These are phyloP conservation scores for Rhagologus leucostigma DNA, from an alignment of 2,113 vertebrate genomes.

Conservation along the genomic window DNA sequence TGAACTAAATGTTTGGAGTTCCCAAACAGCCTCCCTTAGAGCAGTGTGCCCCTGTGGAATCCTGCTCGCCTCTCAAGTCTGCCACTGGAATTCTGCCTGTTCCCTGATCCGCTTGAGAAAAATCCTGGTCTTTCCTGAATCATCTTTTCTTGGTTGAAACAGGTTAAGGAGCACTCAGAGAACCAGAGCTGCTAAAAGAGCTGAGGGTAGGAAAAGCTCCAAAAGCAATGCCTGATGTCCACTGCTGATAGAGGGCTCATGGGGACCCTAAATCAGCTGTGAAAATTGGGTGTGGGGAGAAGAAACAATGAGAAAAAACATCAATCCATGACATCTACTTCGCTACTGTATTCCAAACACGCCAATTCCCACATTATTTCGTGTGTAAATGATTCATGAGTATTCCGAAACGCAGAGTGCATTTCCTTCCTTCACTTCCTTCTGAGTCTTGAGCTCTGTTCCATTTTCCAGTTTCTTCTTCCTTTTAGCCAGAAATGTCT, in stretches of 20 bases:
- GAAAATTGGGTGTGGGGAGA: not conserved
- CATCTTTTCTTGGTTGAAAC: not conserved
- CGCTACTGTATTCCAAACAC: not conserved
- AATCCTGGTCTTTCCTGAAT: not conserved
- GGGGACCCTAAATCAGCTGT: not conserved
- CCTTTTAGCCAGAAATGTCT: not conserved
- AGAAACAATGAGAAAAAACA: not conserved
- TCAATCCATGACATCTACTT: not conserved
- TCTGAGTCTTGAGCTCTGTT: not conserved
- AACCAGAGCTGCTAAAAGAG: not conserved
- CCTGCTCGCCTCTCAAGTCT: not conserved
- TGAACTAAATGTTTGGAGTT: not conserved
- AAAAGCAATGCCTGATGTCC: not conserved
- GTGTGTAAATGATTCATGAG: not conserved
- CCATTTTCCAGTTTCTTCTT: not conserved
- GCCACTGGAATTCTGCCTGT: not conserved
- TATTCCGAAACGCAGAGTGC: not conserved
- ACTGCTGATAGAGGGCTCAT: not conserved
- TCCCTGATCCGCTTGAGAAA: not conserved
- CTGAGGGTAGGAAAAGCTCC: not conserved
- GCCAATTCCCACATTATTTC: fast-evolving
- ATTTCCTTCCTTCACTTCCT: not conserved
- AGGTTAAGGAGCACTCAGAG: not conserved
- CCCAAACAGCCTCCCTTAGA: not conserved
- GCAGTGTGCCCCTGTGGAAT: not conserved